Evolutionary conservation across 1,140 invertebrate genomes (phyloP).

Genomic region (Triops longicaudatus): DNA sequence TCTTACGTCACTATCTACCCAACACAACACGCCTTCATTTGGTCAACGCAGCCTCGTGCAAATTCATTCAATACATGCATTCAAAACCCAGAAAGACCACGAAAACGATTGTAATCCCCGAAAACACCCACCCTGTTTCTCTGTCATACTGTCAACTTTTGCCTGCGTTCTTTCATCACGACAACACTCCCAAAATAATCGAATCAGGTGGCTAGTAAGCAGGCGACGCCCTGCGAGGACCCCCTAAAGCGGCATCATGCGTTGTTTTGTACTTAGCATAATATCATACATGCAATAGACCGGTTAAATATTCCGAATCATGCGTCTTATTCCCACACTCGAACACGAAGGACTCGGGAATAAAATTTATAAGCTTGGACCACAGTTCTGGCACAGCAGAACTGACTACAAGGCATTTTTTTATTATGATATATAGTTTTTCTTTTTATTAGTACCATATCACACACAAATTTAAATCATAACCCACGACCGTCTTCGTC

Average conservation of each 20-base stretch:
- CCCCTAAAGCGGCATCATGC: not conserved
- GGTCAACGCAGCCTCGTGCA: not conserved
- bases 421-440: too few relatives aligned
- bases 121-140: not conserved
- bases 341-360: too few relatives aligned
- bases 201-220: slow-evolving; percentile 14
- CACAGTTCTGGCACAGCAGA: too few relatives aligned
- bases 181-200: not conserved
- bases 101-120: not conserved
- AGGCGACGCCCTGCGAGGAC: slow-evolving; percentile 3
- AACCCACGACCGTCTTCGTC: not conserved
- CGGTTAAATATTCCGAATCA: too few relatives aligned
- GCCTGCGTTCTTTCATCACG: not conserved
- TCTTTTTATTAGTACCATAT: too few relatives aligned
- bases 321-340: too few relatives aligned
- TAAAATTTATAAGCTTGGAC: too few relatives aligned
- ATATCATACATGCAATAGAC: too few relatives aligned
- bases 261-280: slow-evolving; percentile 1
- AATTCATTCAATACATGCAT: not conserved
- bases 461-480: not conserved
- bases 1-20: not conserved
- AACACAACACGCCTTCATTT: not conserved
- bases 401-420: too few relatives aligned
- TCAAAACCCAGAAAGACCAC: not conserved
- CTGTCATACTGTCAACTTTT: not conserved